Evolutionary conservation across 1,140 invertebrate genomes (phyloP), one percentile per base, ranked within the genome.

Genomic region (Tyrophagus putrescentiae): DNA sequence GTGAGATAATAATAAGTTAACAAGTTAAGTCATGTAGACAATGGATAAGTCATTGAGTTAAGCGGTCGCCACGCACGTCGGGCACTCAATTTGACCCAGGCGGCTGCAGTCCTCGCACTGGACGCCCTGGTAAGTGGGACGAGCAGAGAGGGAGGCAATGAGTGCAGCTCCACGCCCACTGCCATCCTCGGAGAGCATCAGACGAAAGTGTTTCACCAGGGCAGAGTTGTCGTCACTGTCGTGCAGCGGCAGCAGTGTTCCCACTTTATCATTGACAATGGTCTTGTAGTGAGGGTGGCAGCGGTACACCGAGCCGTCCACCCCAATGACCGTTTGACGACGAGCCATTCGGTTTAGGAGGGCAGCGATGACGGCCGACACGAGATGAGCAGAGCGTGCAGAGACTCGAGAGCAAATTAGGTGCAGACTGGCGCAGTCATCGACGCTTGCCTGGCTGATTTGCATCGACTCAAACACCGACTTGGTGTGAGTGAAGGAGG

Each of bases 111-210:
- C n/a, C n/a, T n/a, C n/a, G n/a, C n/a, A n/a, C n/a, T n/a, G n/a
- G n/a, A n/a, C n/a, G n/a, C n/a, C n/a, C n/a, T n/a, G n/a, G n/a
- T n/a, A n/a, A n/a, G n/a, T n/a, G n/a, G n/a, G n/a, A n/a, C n/a
- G n/a, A n/a, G n/a, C n/a, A n/a, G n/a, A 88, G 18, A 98, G 92
- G 9, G 94, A 93, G 25, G 94, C 94, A 1, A 98, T 91, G 23
- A 98, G 74, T 42, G 95, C 95, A 32, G 95, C 95, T 42, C 95
- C 95, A 67, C 94, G 84, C 9, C 95, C 95, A 70, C 91, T 96
- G 21, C 95, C 95, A 71, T 99, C 95, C 72, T 97, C 90, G 0
- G 93, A 97, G 52, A 98, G 73, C 89, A 96, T 95, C 64, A 98
- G 74, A 69, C 93, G 85, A 73, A 95, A 96, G 86, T 72, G 72